Percentiles rank a stretch among this genome's conserved stretches.
Conservation (phyloP, 2,797 vertebrate genomes). For the Tenualosa ilisha region DNA sequence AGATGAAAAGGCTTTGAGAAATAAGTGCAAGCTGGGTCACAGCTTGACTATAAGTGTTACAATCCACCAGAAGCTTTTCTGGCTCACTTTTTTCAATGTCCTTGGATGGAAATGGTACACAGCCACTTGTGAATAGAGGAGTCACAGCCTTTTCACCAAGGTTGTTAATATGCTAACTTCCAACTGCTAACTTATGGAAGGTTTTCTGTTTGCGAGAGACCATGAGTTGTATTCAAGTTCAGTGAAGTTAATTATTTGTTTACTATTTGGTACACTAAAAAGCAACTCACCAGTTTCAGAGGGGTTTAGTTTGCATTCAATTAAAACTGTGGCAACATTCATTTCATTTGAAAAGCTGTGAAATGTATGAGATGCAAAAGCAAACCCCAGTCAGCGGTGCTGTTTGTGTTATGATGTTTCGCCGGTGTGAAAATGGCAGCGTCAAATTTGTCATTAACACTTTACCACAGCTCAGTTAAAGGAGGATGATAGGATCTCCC, state of each 20-base stretch:
- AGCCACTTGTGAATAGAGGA: neutral
- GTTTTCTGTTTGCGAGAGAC: neutral
- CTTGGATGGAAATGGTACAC: constrained; percentile 6
- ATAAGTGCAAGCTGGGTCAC: neutral
- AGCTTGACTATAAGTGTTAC: constrained; percentile 1
- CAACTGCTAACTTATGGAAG: neutral
- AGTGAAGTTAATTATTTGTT: neutral
- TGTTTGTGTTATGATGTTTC: neutral
- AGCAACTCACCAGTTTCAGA: neutral
- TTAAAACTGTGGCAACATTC: neutral
- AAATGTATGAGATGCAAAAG: neutral
- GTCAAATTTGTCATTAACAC: neutral
- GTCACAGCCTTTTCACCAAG: neutral
- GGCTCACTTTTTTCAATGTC: neutral
- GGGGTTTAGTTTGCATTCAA: neutral
- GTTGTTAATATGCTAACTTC: neutral
- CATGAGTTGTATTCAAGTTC: neutral
- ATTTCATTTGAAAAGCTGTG: neutral
- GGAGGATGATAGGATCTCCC: neutral
- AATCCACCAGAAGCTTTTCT: constrained; percentile 7
- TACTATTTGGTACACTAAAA: neutral
- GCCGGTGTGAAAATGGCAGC: neutral
- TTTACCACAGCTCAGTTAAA: neutral
- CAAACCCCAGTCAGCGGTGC: neutral
- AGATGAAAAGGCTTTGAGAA: constrained; percentile 21